Evolutionary conservation across 2,113 vertebrate species (phyloP).

Genomic region (Hemiprocne comata): DNA sequence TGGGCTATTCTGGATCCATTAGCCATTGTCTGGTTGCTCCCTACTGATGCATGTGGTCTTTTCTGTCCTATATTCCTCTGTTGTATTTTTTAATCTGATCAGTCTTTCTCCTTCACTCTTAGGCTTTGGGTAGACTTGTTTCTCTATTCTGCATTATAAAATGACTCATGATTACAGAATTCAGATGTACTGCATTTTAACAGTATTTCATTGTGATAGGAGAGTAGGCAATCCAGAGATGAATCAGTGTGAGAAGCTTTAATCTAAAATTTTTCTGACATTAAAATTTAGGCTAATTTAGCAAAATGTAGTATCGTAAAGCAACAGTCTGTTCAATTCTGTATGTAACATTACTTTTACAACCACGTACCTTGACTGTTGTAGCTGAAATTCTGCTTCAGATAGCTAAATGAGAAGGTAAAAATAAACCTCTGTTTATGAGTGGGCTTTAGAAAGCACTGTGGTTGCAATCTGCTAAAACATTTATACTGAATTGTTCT

Average conservation of each 20-base stretch:
- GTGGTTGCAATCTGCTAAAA: not conserved
- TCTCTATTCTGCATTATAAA: not conserved
- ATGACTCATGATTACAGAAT: not conserved
- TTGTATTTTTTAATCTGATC: not conserved
- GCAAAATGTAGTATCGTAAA: not conserved
- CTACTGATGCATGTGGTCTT: accelerated
- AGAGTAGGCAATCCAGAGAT: not conserved
- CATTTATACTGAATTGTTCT: not conserved
- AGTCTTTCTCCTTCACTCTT: not conserved
- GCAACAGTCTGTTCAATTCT: not conserved
- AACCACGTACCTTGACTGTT: not conserved
- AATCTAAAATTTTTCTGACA: not conserved
- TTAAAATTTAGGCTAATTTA: not conserved
- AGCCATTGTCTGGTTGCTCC: not conserved
- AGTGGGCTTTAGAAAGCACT: not conserved
- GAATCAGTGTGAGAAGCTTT: not conserved
- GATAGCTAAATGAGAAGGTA: not conserved
- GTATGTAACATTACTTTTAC: not conserved
- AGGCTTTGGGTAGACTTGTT: not conserved
- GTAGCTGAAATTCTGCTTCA: not conserved
- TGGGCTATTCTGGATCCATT: not conserved
- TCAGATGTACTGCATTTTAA: not conserved
- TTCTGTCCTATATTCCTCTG: not conserved
- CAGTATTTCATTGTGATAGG: not conserved
- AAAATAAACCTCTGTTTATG: not conserved